Conservation (phyloP, 1,140 invertebrate genomes). For the Macrostomum lignano region DNA sequence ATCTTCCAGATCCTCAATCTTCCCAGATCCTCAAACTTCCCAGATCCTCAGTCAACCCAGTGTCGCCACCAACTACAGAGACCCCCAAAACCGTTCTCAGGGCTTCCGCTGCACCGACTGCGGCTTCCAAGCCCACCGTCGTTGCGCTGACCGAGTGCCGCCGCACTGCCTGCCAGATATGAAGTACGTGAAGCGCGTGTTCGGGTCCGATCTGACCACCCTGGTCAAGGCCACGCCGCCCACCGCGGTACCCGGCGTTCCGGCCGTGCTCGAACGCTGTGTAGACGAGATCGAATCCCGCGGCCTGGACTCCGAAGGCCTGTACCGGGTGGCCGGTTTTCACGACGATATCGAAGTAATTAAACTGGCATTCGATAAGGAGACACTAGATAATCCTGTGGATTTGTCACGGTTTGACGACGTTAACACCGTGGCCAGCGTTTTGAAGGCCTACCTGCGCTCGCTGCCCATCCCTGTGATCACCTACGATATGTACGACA, state of each 20-base stretch:
- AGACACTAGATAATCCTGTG: slow-evolving; percentile 7
- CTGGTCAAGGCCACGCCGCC: slow-evolving; percentile 37
- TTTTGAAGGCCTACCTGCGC: slow-evolving; percentile 55
- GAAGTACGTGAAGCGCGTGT: slow-evolving; percentile 52
- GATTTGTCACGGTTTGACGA: slow-evolving; percentile 32
- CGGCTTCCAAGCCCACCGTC: slow-evolving; percentile 54
- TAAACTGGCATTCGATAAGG: slow-evolving; percentile 49
- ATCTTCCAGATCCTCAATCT: no score
- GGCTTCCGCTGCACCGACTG: no score
- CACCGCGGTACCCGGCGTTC: neutral
- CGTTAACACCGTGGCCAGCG: slow-evolving; percentile 55
- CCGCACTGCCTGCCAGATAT: slow-evolving; percentile 53
- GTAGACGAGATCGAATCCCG: neutral
- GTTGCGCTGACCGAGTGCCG: slow-evolving; percentile 52
- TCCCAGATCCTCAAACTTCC: no score
- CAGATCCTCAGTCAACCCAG: no score
- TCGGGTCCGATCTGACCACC: slow-evolving; percentile 61
- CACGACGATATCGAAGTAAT: slow-evolving; percentile 55
- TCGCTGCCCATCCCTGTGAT: slow-evolving; percentile 56
- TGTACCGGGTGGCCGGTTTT: slow-evolving; percentile 60
- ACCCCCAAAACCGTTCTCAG: no score
- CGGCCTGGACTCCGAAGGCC: slow-evolving; percentile 46
- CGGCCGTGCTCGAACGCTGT: neutral
- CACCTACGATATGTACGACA: slow-evolving; percentile 52
- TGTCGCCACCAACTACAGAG: no score